A percentile compares a stretch with the other conserved stretches of the same genome.
phyloP scores from a whole-genome alignment of 2,797 vertebrate genomes.

The Chromobotia macracanthus region DNA sequence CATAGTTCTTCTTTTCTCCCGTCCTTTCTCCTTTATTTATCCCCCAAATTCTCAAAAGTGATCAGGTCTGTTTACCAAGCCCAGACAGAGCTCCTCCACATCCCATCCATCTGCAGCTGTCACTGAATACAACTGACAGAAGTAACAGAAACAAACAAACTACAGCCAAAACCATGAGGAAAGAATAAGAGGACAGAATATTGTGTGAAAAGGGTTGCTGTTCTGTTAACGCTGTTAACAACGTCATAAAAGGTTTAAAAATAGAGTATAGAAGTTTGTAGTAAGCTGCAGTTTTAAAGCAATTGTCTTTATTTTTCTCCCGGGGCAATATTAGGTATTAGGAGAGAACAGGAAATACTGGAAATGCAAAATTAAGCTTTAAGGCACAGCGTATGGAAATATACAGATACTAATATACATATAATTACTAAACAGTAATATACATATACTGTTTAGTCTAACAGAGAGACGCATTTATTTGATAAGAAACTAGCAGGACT shows the following conservation, averaged over 20 bases:
- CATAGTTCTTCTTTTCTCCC: no score
- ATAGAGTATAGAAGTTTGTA: background rate
- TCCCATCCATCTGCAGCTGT: conserved; percentile 7
- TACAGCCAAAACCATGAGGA: background rate
- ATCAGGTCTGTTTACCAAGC: conserved; percentile 17
- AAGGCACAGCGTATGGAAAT: conserved; percentile 54
- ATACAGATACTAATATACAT: no score
- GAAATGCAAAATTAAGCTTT: conserved; percentile 35
- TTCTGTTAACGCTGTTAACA: no score
- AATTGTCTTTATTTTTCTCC: background rate
- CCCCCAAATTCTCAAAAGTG: background rate
- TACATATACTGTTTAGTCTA: conserved; percentile 7
- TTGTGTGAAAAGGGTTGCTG: no score
- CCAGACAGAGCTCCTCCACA: background rate
- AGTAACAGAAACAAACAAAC: conserved; percentile 5
- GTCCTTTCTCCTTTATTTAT: background rate
- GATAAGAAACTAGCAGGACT: conserved; percentile 25
- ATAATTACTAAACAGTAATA: no score
- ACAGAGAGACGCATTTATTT: conserved; percentile 33
- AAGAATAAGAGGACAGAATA: background rate
- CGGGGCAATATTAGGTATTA: no score
- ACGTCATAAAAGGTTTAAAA: no score
- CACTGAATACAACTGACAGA: conserved; percentile 5
- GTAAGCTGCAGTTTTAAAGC: background rate
- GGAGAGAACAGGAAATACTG: conserved; percentile 15